Percentiles rank a stretch among this genome's conserved stretches.
Evolutionary conservation across 2,888 invertebrate genomes (phyloP).

Genomic region (Lithophane leautieri): DNA sequence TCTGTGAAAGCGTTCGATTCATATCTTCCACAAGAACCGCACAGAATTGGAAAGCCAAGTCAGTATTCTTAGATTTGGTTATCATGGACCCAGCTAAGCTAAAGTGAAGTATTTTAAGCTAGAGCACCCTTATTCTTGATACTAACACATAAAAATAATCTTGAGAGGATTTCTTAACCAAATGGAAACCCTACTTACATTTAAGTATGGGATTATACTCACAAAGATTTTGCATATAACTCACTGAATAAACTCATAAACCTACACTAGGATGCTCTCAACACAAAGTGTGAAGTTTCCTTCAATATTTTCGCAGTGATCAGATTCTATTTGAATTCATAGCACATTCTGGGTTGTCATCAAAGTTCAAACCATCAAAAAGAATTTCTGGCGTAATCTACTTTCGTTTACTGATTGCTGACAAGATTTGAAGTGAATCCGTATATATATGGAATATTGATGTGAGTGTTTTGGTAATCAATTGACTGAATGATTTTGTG

Average conservation of each 20-base stretch:
- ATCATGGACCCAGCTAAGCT: not conserved
- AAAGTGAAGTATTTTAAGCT: not conserved
- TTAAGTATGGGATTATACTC: constrained; percentile 33
- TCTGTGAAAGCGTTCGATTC: not conserved
- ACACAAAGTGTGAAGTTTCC: not conserved
- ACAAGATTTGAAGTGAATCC: constrained; percentile 52
- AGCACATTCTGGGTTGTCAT: constrained; percentile 56
- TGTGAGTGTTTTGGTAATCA: constrained; percentile 43
- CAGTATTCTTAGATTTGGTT: not conserved
- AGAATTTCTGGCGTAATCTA: constrained; percentile 63
- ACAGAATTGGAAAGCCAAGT: not conserved
- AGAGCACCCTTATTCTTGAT: not conserved
- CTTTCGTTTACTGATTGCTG: constrained; percentile 67
- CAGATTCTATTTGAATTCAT: constrained; percentile 61
- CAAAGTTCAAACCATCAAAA: constrained; percentile 66
- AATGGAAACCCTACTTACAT: constrained; percentile 43
- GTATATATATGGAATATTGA: constrained; percentile 47
- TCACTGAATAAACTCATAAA: constrained; percentile 40
- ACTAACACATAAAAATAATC: constrained; percentile 41
- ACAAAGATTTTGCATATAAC: constrained; percentile 50
- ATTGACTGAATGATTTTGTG: constrained; percentile 32
- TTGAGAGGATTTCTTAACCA: constrained; percentile 33
- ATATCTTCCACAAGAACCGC: not conserved
- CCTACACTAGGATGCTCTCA: constrained; percentile 12
- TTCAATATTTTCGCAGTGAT: constrained; percentile 27